Evolutionary conservation across 2,888 invertebrate species (phyloP), one percentile per base, ranked within the genome.

Genomic region (Drosophila anomalata): DNA sequence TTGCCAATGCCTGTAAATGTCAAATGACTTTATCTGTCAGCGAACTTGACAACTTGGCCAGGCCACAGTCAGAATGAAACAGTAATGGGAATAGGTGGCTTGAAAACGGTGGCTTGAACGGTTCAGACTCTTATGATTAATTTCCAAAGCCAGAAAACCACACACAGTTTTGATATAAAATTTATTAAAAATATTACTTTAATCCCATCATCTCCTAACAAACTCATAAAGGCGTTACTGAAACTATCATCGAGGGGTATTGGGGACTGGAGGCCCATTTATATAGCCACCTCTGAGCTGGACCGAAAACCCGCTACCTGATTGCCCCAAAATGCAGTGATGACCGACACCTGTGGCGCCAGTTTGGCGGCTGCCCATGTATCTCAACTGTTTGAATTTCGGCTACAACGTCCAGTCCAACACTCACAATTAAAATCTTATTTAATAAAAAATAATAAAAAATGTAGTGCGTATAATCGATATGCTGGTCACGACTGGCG

Each of bases 11-110:
- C 77, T 88, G 88, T 85, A 86, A 88, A 82, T 85, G 88, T 85
- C 85, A 88, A 87, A 87, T 87, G 79, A 76, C 85, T 90, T 89
- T 85, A 87, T 88, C 81, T 85, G 79, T 81, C 81, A 80, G 77
- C 79, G 70, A 68, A 80, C 80, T 81, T 86, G 90, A 89, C 90
- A 90, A 87, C 79, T 78, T 78, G 78, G 54, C 47, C 73, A 52
- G 48, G 46, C 22, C 22, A 24, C 17, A 17, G 50, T 52, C 55
- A 41, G 53, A 44, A 47, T 42, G 11, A 6, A 62, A 42, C 41
- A 50, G 47, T 60, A 59, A 53, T 47, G 41, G 74, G 74, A 70
- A 72, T 51, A 47, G 46, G 17, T 17, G 17, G 17, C 17, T 17
- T 17, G 17, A 17, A 70, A 68, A 48, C 11, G 31, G 50, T 41